Evolutionary conservation across 2,113 vertebrate genomes (phyloP), one percentile per base, ranked within the genome.

Genomic region (Rhadina sibilatrix): DNA sequence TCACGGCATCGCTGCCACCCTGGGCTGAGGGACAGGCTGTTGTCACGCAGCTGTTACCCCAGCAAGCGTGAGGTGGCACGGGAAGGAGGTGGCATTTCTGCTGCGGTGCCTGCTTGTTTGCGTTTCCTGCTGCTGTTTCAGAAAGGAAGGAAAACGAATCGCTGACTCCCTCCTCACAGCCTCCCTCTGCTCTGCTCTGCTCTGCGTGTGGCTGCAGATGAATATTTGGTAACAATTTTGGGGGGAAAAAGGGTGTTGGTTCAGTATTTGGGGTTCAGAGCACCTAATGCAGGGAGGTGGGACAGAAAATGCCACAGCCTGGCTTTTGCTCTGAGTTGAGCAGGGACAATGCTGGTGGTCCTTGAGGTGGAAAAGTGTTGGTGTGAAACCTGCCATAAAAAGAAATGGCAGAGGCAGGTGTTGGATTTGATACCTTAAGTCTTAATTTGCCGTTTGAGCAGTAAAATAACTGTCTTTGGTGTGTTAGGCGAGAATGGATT

Each of bases 51-150:
- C 63, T 42, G 52, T 30, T 5, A 42, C 40, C 31, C n/a, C 66
- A 15, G 47, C 0, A 9, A 38, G 50, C 1, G 21, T 5, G 1
- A 47, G 72, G 44, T 78, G 52, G 40, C 15, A 23, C 0, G 0
- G n/a, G 50, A 60, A 25, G 53, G 84, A 53, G 38, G 30, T 1
- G 7, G 42, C 21, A 47, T 37, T 69, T 35, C 44, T 80, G 22
- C 42, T 35, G 31, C 4, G 3, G 27, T 66, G 18, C 13, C 13
- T 23, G 63, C n/a, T 80, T 17, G 18, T 69, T 44, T 30, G 33
- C 37, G 1, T 85, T 94, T 93, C 70, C 61, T 92, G 82, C 63
- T 31, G 40, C 78, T 52, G 61, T 52, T 94, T 91, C 42, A 30
- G 61, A 79, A 91, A 69, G 84, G 87, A 96, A 89, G 91, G 90